Evolutionary conservation across 2,888 invertebrate species (phyloP).

Genomic region (Sarcophaga subvicina): DNA sequence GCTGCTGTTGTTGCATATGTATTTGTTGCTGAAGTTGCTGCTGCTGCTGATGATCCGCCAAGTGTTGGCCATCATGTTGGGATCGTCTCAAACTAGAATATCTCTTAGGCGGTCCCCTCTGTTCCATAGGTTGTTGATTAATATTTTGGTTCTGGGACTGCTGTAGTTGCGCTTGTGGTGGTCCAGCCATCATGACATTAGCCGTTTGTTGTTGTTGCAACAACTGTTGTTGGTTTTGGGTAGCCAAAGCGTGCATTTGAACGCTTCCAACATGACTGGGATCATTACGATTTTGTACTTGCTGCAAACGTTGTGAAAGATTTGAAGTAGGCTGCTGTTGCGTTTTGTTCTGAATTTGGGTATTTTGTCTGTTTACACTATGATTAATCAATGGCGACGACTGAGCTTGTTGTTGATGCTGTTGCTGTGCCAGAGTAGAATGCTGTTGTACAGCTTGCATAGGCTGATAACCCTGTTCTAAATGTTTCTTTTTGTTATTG

Average conservation of each 20-base stretch:
- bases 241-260: conserved; percentile 81
- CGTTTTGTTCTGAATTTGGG: conserved; percentile 54
- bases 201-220: conserved; percentile 72
- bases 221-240: conserved; percentile 75
- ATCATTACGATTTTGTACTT: conserved; percentile 80
- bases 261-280: conserved; percentile 81
- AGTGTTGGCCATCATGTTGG: conserved; percentile 77
- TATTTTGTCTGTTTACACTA: conserved; percentile 47
- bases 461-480: conserved; percentile 69
- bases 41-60: conserved; percentile 74
- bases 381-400: conserved; percentile 57
- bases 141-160: conserved; percentile 42
- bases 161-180: conserved; percentile 73
- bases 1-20: conserved; percentile 67
- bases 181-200: conserved; percentile 70
- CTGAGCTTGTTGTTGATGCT: conserved; percentile 54
- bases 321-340: conserved; percentile 71
- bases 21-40: conserved; percentile 75
- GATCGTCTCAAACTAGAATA: conserved; percentile 85
- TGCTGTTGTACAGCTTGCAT: conserved; percentile 47
- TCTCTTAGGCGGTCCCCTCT: conserved; percentile 84
- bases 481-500: conserved; percentile 63
- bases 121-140: conserved; percentile 79
- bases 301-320: conserved; percentile 79
- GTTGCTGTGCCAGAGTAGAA: conserved; percentile 24